These are phyloP conservation scores for Xiphophorus hellerii DNA, from an alignment of 2,113 vertebrate species.

Conservation along the genomic window DNA sequence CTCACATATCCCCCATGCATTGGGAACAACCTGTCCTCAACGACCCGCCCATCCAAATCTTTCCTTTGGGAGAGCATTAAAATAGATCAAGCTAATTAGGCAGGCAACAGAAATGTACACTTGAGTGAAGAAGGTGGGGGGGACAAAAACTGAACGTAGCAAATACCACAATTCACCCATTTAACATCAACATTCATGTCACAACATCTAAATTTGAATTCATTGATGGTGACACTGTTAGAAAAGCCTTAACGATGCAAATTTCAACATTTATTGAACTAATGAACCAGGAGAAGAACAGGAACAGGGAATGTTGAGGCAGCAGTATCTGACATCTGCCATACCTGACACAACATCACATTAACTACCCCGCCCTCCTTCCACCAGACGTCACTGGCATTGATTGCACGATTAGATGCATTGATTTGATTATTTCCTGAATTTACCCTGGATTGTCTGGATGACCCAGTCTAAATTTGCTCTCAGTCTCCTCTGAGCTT, in stretches of 20 bases:
- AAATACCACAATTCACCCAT: neutral
- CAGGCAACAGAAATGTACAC: conserved; percentile 61
- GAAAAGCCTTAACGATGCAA: conserved; percentile 55
- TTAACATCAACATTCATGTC: conserved; percentile 32
- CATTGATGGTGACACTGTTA: neutral
- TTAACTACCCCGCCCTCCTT: conserved; percentile 48
- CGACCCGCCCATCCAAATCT: conserved; percentile 77
- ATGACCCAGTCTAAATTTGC: conserved; percentile 61
- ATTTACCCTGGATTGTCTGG: conserved; percentile 69
- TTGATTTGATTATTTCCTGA: conserved; percentile 80
- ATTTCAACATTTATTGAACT: conserved; percentile 57
- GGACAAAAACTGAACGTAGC: conserved; percentile 3
- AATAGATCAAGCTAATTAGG: conserved; percentile 90
- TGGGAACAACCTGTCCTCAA: conserved; percentile 83
- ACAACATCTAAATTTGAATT: conserved; percentile 18
- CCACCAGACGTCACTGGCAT: conserved; percentile 65
- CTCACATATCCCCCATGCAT: conserved; percentile 78
- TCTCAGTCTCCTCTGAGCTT: conserved; percentile 43
- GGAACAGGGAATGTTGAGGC: conserved; percentile 68
- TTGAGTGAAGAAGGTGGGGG: neutral
- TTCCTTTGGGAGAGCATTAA: conserved; percentile 82
- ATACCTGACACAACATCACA: conserved; percentile 64
- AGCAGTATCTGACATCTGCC: conserved; percentile 70
- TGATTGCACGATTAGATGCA: conserved; percentile 83
- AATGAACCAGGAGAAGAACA: conserved; percentile 67